Percentiles rank a stretch among this genome's conserved stretches.
These are phyloP conservation scores for Apodemia duryi DNA, from an alignment of 2,888 invertebrate genomes.

Conservation along the genomic window DNA sequence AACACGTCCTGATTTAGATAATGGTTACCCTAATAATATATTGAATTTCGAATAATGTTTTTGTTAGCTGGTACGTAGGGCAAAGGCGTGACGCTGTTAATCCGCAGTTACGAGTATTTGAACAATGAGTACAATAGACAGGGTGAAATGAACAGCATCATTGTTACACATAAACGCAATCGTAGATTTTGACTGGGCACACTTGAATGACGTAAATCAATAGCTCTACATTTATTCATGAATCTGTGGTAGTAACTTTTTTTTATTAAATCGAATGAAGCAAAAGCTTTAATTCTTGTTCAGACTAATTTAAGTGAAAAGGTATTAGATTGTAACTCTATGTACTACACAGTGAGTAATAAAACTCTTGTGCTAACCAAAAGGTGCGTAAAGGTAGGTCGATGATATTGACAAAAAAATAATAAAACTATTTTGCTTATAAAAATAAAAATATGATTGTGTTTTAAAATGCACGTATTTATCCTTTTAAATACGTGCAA, in stretches of 20 bases:
- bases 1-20: too few relatives aligned
- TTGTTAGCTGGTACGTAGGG: slow-evolving; percentile 12
- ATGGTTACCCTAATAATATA: neutral
- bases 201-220: slow-evolving; percentile 36
- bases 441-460: too few relatives aligned
- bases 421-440: too few relatives aligned
- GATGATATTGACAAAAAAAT: too few relatives aligned
- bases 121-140: slow-evolving; percentile 43
- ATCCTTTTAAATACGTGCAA: too few relatives aligned
- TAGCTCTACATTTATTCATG: neutral
- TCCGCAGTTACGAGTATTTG: slow-evolving; percentile 58
- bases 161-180: slow-evolving; percentile 53
- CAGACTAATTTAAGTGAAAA: too few relatives aligned
- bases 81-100: slow-evolving; percentile 58
- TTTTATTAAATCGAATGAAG: neutral
- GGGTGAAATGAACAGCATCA: slow-evolving; percentile 49
- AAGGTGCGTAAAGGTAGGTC: too few relatives aligned
- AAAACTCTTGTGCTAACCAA: too few relatives aligned
- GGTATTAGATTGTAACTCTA: too few relatives aligned
- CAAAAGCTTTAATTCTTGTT: neutral
- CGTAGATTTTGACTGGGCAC: slow-evolving; percentile 36
- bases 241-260: neutral
- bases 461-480: too few relatives aligned
- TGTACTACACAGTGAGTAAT: too few relatives aligned
- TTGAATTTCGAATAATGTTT: slow-evolving; percentile 9